Evolutionary conservation across 2,797 vertebrate genomes (phyloP).

Genomic region (Nasua narica): DNA sequence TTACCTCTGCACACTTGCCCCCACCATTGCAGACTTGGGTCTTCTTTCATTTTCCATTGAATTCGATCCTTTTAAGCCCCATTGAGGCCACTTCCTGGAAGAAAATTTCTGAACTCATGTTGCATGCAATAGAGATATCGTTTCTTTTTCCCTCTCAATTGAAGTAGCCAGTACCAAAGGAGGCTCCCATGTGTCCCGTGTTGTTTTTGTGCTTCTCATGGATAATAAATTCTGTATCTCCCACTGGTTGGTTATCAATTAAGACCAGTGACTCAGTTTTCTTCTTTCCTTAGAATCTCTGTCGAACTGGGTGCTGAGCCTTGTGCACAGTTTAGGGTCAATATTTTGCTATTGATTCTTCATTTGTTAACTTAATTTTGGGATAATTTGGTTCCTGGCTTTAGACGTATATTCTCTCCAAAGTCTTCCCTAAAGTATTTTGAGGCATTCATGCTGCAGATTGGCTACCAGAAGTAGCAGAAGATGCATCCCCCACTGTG

Average conservation of each 20-base stretch:
- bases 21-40: not conserved
- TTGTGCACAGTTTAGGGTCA: not conserved
- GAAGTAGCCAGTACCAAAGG: not conserved
- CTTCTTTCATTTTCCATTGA: not conserved
- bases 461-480: rapidly evolving
- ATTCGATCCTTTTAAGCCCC: not conserved
- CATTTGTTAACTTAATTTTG: not conserved
- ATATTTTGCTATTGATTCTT: not conserved
- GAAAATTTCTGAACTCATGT: not conserved
- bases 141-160: not conserved
- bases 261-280: not conserved
- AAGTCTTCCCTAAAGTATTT: not conserved
- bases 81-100: rapidly evolving
- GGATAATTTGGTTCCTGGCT: not conserved
- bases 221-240: not conserved
- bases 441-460: not conserved
- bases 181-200: not conserved
- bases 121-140: rapidly evolving
- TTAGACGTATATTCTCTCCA: not conserved
- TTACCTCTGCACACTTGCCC: not conserved
- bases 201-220: rapidly evolving
- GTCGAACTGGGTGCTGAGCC: not conserved
- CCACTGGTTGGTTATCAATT: not conserved
- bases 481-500: not conserved
- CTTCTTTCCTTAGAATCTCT: not conserved